Percentiles rank a stretch among this genome's conserved stretches.
Evolutionary conservation across 1,140 invertebrate genomes (phyloP).

Genomic region (Brachionus manjavacas): DNA sequence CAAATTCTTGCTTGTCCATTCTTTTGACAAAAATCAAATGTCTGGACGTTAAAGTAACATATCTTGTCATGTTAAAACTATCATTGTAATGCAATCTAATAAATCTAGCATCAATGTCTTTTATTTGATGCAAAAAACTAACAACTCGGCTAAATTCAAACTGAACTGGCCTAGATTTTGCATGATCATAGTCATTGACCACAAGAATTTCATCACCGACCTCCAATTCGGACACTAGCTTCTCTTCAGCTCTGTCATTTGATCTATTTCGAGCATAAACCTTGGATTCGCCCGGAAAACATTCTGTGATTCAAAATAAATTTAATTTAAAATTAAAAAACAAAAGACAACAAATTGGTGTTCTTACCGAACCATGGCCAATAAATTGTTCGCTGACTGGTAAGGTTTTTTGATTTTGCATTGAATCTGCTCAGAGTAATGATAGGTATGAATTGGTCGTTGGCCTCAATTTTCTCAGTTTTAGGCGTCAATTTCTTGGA

Average conservation of each 20-base stretch:
- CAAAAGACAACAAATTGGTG: background rate
- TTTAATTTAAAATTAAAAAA: background rate
- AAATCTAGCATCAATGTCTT: background rate
- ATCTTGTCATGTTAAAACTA: slow-evolving; percentile 21
- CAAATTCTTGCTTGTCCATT: background rate
- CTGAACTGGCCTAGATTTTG: background rate
- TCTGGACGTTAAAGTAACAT: slow-evolving; percentile 73
- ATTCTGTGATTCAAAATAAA: background rate
- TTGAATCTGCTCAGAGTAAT: slow-evolving; percentile 23
- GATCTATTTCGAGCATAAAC: background rate
- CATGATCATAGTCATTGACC: background rate
- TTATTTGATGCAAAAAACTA: slow-evolving; percentile 28
- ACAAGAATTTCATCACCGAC: slow-evolving; percentile 19
- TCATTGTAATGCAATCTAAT: background rate
- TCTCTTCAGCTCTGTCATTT: background rate
- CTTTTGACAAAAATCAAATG: slow-evolving; percentile 66
- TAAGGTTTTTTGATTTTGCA: background rate
- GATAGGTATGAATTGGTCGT: background rate
- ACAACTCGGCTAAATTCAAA: slow-evolving; percentile 34
- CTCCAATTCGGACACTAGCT: background rate
- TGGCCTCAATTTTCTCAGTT: background rate
- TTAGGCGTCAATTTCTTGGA: background rate
- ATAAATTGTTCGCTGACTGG: background rate
- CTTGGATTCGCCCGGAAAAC: slow-evolving; percentile 12
- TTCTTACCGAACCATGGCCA: slow-evolving; percentile 42